These are phyloP conservation scores for Sarcophaga rosellei DNA, from an alignment of 2,888 invertebrate species.

Conservation along the genomic window DNA sequence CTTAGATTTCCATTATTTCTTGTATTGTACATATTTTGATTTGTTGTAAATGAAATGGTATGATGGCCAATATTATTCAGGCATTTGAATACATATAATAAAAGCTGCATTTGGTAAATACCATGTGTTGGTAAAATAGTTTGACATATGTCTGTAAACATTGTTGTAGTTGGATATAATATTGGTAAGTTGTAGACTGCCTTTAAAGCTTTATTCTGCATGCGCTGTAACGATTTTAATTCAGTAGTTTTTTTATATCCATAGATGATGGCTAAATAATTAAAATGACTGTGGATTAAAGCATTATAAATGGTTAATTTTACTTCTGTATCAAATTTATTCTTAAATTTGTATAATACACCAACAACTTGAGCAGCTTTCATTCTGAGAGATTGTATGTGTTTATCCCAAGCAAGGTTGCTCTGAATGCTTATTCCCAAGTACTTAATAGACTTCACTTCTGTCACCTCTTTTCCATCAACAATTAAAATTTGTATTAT, in stretches of 20 bases:
- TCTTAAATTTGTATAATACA: not conserved
- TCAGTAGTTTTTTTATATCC: not conserved
- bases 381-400: not conserved
- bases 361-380: not conserved
- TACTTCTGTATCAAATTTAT: no score
- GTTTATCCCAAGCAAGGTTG: constrained; percentile 4
- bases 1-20: not conserved
- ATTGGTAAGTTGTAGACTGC: not conserved
- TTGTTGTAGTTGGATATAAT: not conserved
- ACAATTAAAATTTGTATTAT: no score
- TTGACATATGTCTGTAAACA: not conserved
- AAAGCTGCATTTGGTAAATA: not conserved
- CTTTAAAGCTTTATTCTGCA: constrained; percentile 8
- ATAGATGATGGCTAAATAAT: not conserved
- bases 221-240: not conserved
- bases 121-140: not conserved
- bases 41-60: not conserved
- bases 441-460: no score
- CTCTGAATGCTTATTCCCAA: not conserved
- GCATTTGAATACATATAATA: no score
- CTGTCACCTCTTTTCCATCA: no score
- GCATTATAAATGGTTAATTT: no score
- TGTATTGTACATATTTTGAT: not conserved
- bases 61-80: no score
- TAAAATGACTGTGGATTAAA: not conserved